These are phyloP conservation scores for Drosophila gunungcola DNA, from an alignment of 1,140 invertebrate species.

Conservation along the genomic window DNA sequence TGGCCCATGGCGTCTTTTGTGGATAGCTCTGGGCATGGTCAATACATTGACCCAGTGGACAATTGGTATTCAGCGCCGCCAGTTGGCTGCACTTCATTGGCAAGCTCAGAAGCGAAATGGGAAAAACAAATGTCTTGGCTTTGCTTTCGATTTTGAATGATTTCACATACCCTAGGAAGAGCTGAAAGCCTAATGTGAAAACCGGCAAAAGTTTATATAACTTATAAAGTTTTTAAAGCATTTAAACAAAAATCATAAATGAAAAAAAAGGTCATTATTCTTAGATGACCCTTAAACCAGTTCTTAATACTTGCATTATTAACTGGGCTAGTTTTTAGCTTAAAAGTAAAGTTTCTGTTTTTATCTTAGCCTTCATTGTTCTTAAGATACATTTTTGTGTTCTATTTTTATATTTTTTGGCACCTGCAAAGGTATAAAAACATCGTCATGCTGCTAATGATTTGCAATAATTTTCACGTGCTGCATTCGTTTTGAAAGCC, in stretches of 20 bases:
- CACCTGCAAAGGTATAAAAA: slow-evolving; percentile 12
- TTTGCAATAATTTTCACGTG: slow-evolving; percentile 57
- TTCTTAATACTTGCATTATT: too few species aligned
- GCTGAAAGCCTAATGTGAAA: too few species aligned
- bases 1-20: slow-evolving; percentile 30
- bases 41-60: slow-evolving; percentile 79
- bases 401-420: background rate
- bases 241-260: too few species aligned
- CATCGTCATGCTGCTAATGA: background rate
- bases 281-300: too few species aligned
- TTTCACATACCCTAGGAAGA: slow-evolving; percentile 7
- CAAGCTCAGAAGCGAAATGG: slow-evolving; percentile 33
- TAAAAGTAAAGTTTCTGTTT: too few species aligned
- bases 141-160: slow-evolving; percentile 43
- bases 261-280: too few species aligned
- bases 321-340: too few species aligned
- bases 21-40: slow-evolving; percentile 28
- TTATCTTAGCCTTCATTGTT: too few species aligned
- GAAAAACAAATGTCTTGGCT: slow-evolving; percentile 37
- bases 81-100: slow-evolving; percentile 44
- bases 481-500: slow-evolving; percentile 58
- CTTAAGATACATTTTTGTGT: too few species aligned
- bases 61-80: slow-evolving; percentile 69
- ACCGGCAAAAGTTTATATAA: too few species aligned
- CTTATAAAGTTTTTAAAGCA: too few species aligned